Percentiles rank a stretch among this genome's conserved stretches.
phyloP scores from a whole-genome alignment of 2,888 invertebrate genomes.

The Clanis bilineata region DNA sequence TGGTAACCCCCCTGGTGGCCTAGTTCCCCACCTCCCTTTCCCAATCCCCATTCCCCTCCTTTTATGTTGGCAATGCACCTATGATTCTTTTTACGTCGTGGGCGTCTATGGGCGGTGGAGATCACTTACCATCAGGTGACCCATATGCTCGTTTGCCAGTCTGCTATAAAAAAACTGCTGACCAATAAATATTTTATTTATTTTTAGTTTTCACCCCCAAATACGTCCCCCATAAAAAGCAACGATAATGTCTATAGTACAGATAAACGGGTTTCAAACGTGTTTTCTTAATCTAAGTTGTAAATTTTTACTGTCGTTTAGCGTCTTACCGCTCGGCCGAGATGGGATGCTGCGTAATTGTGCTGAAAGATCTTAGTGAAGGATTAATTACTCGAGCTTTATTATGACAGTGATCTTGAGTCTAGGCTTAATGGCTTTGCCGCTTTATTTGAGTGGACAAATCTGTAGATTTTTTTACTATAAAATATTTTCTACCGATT shows the following conservation, averaged over 20 bases:
- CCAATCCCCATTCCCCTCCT: too few relatives aligned
- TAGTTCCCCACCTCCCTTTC: too few relatives aligned
- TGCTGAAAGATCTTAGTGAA: too few relatives aligned
- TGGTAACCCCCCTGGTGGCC: too few relatives aligned
- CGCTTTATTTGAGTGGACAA: neutral
- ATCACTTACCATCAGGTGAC: too few relatives aligned
- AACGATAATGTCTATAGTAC: neutral
- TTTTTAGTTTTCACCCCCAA: neutral
- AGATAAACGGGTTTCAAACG: neutral
- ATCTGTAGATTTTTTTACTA: neutral
- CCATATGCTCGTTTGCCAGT: too few relatives aligned
- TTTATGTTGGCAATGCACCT: too few relatives aligned
- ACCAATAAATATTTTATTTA: too few relatives aligned
- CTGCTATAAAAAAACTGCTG: too few relatives aligned
- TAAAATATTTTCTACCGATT: too few relatives aligned
- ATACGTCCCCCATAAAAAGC: conserved; percentile 1
- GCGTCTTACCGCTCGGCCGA: neutral
- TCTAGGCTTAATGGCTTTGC: neutral
- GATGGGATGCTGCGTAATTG: neutral
- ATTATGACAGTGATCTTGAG: conserved; percentile 1
- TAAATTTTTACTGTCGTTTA: conserved; percentile 7
- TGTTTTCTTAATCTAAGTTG: neutral
- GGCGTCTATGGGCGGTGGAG: too few relatives aligned
- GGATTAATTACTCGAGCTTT: conserved; percentile 7
- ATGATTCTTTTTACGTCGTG: too few relatives aligned